Percentiles rank a stretch among this genome's conserved stretches.
phyloP scores from a whole-genome alignment of 2,797 vertebrate genomes.

The Manis javanica region DNA sequence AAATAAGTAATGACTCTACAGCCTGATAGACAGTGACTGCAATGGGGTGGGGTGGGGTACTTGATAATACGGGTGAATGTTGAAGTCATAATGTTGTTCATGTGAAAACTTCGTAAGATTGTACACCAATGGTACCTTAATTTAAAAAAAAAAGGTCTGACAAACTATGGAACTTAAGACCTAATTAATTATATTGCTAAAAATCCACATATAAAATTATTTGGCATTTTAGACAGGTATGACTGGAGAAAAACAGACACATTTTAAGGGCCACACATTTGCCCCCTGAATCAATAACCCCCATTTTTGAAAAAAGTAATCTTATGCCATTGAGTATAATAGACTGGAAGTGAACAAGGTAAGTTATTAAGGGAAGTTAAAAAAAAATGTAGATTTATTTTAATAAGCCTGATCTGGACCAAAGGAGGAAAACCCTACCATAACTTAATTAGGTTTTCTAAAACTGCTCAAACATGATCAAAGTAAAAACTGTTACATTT shows the following conservation, averaged over 20 bases:
- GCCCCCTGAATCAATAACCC: neutral
- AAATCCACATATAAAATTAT: neutral
- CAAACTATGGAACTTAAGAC: neutral
- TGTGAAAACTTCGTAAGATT: too few relatives aligned
- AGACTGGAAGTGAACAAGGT: neutral
- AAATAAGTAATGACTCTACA: too few relatives aligned
- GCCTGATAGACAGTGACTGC: too few relatives aligned
- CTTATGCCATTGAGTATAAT: neutral
- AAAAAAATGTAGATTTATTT: neutral
- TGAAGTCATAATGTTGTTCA: too few relatives aligned
- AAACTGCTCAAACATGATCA: neutral
- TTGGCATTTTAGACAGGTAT: neutral
- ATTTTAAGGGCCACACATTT: neutral
- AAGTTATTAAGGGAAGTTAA: neutral
- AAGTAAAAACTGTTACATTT: neutral
- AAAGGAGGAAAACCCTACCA: neutral
- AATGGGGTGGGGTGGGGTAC: too few relatives aligned
- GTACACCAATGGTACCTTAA: too few relatives aligned
- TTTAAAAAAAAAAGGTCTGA: neutral
- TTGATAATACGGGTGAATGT: too few relatives aligned
- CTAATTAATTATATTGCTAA: conserved; percentile 17
- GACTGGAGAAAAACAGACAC: neutral
- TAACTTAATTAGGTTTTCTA: neutral
- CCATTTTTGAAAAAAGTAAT: neutral
- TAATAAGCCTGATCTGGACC: neutral